Percentiles rank a stretch among this genome's conserved stretches.
Evolutionary conservation across 2,113 vertebrate genomes (phyloP).

Genomic region (Halichoeres trimaculatus): DNA sequence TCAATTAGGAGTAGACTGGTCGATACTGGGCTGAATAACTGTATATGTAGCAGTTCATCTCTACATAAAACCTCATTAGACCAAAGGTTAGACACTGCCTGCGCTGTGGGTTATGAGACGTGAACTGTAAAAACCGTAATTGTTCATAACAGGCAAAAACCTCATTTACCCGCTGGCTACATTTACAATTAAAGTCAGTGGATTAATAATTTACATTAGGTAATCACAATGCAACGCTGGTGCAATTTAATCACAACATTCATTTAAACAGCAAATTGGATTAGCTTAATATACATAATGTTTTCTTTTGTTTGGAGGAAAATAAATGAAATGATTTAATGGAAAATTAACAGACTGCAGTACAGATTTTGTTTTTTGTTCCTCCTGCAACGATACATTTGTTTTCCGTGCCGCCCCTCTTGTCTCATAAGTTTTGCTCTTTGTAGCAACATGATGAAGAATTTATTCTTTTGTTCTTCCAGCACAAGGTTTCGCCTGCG

Average conservation of each 20-base stretch:
- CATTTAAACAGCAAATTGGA: background rate
- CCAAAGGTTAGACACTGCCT: background rate
- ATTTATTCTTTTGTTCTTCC: background rate
- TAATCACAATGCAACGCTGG: background rate
- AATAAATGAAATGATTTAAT: background rate
- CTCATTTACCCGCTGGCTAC: background rate
- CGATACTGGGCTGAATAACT: background rate
- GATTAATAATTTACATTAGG: background rate
- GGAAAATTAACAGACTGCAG: background rate
- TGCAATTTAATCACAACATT: background rate
- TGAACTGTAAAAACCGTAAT: no score
- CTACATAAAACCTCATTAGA: slow-evolving; percentile 1
- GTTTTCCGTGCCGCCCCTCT: background rate
- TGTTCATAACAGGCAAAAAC: no score
- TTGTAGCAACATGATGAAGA: background rate
- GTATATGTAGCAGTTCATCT: background rate
- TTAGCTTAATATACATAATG: background rate
- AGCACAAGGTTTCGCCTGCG: background rate
- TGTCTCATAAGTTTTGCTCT: background rate
- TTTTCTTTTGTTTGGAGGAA: background rate
- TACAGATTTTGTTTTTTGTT: background rate
- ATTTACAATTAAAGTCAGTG: slow-evolving; percentile 12
- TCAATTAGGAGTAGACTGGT: slow-evolving; percentile 7
- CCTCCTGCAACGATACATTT: background rate
- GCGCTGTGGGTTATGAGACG: background rate